phyloP scores from a whole-genome alignment of 1,140 invertebrate species.

The Sycophaga agraensis region DNA sequence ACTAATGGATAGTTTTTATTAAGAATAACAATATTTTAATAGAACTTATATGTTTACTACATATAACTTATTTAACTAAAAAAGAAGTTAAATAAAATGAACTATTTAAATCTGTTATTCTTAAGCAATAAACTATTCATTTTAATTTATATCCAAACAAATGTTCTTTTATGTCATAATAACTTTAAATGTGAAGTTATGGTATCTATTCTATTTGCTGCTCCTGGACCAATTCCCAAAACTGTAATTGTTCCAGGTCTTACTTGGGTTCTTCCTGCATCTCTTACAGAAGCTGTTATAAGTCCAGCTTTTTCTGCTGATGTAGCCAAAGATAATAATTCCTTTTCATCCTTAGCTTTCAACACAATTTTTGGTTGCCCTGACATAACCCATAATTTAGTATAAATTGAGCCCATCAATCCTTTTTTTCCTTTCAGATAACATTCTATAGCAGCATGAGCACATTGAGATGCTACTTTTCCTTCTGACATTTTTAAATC shows the following conservation, averaged over 20 bases:
- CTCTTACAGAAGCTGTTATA: slow-evolving; percentile 66
- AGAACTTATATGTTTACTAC: neutral
- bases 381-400: slow-evolving; percentile 65
- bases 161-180: slow-evolving; percentile 50
- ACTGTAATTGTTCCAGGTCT: slow-evolving; percentile 69
- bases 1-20: slow-evolving; percentile 6
- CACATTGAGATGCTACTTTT: slow-evolving; percentile 80
- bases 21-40: neutral
- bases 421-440: slow-evolving; percentile 58
- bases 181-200: slow-evolving; percentile 73
- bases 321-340: slow-evolving; percentile 56
- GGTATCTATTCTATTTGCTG: slow-evolving; percentile 64
- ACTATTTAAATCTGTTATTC: neutral
- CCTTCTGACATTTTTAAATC: slow-evolving; percentile 82
- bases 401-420: slow-evolving; percentile 44
- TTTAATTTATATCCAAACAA: too few relatives aligned
- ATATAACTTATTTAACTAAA: neutral
- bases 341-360: slow-evolving; percentile 58
- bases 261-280: slow-evolving; percentile 80
- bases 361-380: slow-evolving; percentile 80
- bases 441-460: slow-evolving; percentile 74
- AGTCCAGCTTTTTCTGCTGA: slow-evolving; percentile 63
- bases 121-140: neutral
- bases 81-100: too few relatives aligned
- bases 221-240: slow-evolving; percentile 75